Conservation (phyloP, 2,888 invertebrate species). For the Phortica okadai region DNA sequence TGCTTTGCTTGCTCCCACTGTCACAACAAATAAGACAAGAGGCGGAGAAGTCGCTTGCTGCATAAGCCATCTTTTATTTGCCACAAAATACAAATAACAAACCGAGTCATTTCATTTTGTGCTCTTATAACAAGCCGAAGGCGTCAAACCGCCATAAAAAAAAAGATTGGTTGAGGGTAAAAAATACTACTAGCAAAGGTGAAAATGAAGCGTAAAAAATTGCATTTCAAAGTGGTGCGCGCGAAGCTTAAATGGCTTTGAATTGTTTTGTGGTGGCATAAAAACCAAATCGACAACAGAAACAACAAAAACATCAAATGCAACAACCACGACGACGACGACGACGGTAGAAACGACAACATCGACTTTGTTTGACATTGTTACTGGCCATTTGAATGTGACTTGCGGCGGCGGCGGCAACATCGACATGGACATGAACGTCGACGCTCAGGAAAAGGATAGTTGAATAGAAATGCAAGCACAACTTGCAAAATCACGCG, state of each 20-base stretch:
- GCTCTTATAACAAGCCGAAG: conserved; percentile 8
- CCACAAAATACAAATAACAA: conserved; percentile 2
- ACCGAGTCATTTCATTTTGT: neutral
- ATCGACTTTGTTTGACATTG: conserved; percentile 14
- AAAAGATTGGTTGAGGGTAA: neutral
- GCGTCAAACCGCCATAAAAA: neutral
- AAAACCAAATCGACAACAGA: neutral
- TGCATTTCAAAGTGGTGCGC: conserved; percentile 49
- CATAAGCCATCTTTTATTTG: conserved; percentile 1
- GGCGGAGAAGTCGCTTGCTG: neutral
- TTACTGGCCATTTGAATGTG: conserved; percentile 35
- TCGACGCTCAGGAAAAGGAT: neutral
- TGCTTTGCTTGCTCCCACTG: no score
- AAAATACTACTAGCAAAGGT: neutral
- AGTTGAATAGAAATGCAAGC: conserved; percentile 54
- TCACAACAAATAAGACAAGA: no score
- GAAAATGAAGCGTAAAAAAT: neutral
- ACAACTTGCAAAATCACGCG: conserved; percentile 68
- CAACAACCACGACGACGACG: neutral
- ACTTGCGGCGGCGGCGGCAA: neutral
- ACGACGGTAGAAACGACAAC: neutral
- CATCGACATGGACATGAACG: neutral
- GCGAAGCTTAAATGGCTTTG: conserved; percentile 63
- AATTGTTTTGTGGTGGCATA: conserved; percentile 48
- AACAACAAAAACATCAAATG: conserved; percentile 2